Conservation (phyloP, 1,140 invertebrate species). For the Melanaphis sacchari region DNA sequence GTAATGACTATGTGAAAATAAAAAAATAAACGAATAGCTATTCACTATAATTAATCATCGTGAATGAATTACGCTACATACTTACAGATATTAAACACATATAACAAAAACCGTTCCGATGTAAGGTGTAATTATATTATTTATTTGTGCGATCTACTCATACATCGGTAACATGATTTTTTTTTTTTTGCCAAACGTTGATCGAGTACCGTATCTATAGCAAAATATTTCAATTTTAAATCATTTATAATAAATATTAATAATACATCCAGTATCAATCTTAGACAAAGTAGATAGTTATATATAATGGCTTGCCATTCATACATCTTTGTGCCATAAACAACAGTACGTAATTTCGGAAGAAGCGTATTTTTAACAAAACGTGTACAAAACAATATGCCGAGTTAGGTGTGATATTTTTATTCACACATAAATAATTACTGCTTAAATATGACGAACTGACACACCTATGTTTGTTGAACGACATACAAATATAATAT, state of each 20-base stretch:
- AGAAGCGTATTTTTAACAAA: neutral
- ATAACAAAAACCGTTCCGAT: neutral
- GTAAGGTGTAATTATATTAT: neutral
- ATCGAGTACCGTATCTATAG: neutral
- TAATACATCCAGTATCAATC: neutral
- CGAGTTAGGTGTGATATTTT: neutral
- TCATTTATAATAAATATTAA: neutral
- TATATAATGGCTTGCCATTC: neutral
- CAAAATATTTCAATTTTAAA: neutral
- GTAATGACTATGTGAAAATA: neutral
- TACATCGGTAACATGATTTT: neutral
- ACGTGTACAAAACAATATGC: neutral
- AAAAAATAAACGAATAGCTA: neutral
- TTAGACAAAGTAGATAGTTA: neutral
- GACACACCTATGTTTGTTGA: constrained; percentile 21
- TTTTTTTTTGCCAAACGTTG: neutral
- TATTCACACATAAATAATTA: constrained; percentile 33
- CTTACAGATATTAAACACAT: neutral
- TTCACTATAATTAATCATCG: constrained; percentile 24
- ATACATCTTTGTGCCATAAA: neutral
- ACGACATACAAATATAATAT: neutral
- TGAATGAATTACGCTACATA: neutral
- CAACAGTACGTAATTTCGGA: neutral
- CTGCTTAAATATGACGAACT: neutral
- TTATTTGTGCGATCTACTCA: neutral